Evolutionary conservation across 2,888 invertebrate species (phyloP).

Genomic region (Drosophila hamatofila): DNA sequence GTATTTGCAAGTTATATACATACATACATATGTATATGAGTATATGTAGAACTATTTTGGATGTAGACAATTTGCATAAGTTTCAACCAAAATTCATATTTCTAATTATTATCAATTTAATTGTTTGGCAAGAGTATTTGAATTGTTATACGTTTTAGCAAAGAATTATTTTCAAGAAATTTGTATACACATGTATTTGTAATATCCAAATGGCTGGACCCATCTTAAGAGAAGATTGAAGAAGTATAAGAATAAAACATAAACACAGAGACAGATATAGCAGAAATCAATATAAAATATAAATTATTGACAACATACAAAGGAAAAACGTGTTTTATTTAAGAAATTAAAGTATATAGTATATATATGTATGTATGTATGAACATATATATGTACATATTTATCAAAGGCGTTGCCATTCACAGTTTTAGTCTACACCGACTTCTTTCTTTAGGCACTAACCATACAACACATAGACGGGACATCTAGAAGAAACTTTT

Average conservation of each 20-base stretch:
- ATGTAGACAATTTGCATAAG: constrained; percentile 2
- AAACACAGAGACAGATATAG: background rate
- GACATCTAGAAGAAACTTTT: too few species aligned
- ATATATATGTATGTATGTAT: background rate
- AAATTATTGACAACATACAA: constrained; percentile 24
- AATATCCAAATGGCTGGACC: constrained; percentile 27
- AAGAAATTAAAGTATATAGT: background rate
- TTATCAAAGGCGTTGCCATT: background rate
- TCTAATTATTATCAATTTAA: background rate
- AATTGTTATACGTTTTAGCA: constrained; percentile 21
- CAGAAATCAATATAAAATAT: constrained; percentile 3
- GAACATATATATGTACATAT: background rate
- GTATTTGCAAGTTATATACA: background rate
- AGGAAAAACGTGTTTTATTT: background rate
- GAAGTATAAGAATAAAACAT: background rate
- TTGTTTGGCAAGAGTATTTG: constrained; percentile 9
- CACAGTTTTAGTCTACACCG: background rate
- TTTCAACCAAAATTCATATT: background rate
- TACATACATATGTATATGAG: background rate
- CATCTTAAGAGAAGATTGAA: background rate
- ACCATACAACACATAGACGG: too few species aligned
- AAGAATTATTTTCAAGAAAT: background rate
- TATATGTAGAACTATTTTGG: background rate
- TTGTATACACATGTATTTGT: constrained; percentile 10
- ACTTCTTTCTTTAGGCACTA: too few species aligned